Conservation (phyloP, 2,888 invertebrate species). For the Terebella lapidaria region DNA sequence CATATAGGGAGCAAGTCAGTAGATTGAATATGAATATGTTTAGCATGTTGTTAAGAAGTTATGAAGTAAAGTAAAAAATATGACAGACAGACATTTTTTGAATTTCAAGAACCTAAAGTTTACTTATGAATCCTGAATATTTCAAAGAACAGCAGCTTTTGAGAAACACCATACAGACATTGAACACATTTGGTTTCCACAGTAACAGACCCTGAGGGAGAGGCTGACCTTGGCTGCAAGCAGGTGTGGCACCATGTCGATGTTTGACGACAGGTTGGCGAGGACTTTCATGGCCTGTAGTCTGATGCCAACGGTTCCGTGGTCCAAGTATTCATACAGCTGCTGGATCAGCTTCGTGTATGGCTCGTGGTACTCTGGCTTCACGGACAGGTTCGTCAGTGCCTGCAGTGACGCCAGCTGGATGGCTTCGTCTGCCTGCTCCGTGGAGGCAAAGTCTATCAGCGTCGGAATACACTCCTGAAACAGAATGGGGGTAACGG, state of each 20-base stretch:
- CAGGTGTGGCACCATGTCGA: constrained; percentile 60
- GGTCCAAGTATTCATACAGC: constrained; percentile 55
- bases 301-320: constrained; percentile 50
- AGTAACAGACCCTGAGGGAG: too few species aligned
- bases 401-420: constrained; percentile 57
- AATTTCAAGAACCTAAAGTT: neutral
- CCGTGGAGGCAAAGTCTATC: constrained; percentile 24
- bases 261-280: constrained; percentile 61
- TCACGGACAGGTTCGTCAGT: constrained; percentile 58
- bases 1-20: neutral
- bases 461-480: constrained; percentile 3
- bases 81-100: too few species aligned
- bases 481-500: too few species aligned
- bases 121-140: neutral
- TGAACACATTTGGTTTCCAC: too few species aligned
- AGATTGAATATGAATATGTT: too few species aligned
- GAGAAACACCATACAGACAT: too few species aligned
- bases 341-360: constrained; percentile 56
- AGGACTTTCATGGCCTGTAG: constrained; percentile 59
- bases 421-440: constrained; percentile 52
- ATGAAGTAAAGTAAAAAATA: too few species aligned
- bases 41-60: too few species aligned
- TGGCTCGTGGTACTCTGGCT: constrained; percentile 55
- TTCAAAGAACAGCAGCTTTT: too few species aligned
- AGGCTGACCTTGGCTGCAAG: constrained; percentile 59